phyloP scores from a whole-genome alignment of 2,888 invertebrate genomes.

The Criorhina ranunculi region DNA sequence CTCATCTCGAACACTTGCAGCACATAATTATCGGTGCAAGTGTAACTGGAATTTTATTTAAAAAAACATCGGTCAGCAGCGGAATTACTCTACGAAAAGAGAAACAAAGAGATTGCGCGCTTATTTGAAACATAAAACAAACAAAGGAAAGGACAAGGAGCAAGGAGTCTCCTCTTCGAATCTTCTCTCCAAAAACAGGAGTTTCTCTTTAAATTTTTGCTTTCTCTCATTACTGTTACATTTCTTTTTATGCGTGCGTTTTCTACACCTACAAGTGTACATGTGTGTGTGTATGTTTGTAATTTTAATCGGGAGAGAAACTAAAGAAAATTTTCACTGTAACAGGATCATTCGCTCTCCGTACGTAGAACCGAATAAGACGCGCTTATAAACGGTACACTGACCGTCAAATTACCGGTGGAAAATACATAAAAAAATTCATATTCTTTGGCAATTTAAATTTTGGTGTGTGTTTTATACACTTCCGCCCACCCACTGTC shows the following conservation, averaged over 20 bases:
- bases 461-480: conserved; percentile 17
- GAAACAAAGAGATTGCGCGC: neutral
- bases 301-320: conserved; percentile 38
- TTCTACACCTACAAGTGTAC: conserved; percentile 6
- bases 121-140: conserved; percentile 12
- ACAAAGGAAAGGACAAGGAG: too few relatives aligned
- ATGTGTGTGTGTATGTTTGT: conserved; percentile 38
- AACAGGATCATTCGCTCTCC: conserved; percentile 74
- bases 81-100: neutral
- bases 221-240: conserved; percentile 42
- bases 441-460: conserved; percentile 24
- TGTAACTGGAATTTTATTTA: neutral
- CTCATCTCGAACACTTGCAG: neutral
- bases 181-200: conserved; percentile 1
- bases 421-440: conserved; percentile 22
- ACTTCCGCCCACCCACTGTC: too few relatives aligned
- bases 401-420: conserved; percentile 71
- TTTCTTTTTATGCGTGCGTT: neutral
- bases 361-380: conserved; percentile 58
- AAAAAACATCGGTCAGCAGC: neutral
- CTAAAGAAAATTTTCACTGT: conserved; percentile 57
- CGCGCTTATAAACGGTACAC: conserved; percentile 68
- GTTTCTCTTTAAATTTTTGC: conserved; percentile 1
- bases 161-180: conserved; percentile 8
- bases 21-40: conserved; percentile 25